Percentiles rank a stretch among this genome's conserved stretches.
Evolutionary conservation across 1,140 invertebrate genomes (phyloP).

Genomic region (Brachionus rotundiformis): DNA sequence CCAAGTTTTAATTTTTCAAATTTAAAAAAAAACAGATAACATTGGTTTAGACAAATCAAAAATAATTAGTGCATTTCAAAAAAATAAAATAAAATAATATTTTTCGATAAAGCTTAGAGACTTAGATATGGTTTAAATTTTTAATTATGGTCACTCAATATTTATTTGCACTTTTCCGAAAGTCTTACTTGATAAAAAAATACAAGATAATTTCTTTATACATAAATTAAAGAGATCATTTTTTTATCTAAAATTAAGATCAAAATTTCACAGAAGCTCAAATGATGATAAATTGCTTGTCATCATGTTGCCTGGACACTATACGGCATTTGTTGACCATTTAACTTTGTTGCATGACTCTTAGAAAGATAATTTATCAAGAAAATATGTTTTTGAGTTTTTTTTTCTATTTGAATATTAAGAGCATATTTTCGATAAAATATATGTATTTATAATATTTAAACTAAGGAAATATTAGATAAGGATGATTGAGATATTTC

Average conservation of each 20-base stretch:
- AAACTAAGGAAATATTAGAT: no score
- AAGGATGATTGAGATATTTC: no score
- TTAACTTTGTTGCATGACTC: not conserved
- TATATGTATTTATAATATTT: no score
- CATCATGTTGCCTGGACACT: not conserved
- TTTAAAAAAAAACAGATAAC: slow-evolving; percentile 31
- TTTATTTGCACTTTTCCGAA: not conserved
- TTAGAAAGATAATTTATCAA: not conserved
- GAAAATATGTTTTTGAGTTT: not conserved
- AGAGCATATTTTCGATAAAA: no score
- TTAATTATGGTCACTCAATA: not conserved
- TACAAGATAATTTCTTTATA: not conserved
- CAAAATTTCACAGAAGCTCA: not conserved
- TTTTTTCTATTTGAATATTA: no score
- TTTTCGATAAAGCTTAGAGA: slow-evolving; percentile 1
- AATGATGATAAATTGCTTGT: not conserved
- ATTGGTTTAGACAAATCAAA: not conserved
- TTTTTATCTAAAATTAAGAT: not conserved
- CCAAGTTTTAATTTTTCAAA: not conserved
- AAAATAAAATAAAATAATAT: slow-evolving; percentile 17
- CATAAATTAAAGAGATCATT: not conserved
- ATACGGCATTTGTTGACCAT: not conserved
- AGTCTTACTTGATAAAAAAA: not conserved
- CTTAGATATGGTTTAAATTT: slow-evolving; percentile 31
- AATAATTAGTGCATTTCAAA: slow-evolving; percentile 42